These are phyloP conservation scores for Coendou prehensilis DNA, from an alignment of 2,797 vertebrate genomes.

Conservation along the genomic window DNA sequence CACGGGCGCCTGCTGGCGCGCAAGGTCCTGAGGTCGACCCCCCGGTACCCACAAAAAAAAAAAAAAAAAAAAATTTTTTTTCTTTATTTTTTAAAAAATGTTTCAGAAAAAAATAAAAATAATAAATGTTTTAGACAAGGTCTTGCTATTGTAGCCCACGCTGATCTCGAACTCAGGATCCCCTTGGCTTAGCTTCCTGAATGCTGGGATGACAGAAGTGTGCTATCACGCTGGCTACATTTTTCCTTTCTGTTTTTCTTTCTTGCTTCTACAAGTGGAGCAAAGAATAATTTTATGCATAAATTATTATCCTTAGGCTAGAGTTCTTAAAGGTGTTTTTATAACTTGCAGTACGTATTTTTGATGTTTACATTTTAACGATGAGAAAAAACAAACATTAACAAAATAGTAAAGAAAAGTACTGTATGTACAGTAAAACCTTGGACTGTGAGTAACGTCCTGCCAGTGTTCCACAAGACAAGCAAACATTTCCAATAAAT, in stretches of 20 bases:
- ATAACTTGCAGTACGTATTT: background rate
- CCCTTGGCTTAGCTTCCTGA: background rate
- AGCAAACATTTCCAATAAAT: background rate
- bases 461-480: background rate
- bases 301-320: background rate
- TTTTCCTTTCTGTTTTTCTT: background rate
- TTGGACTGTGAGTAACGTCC: background rate
- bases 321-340: background rate
- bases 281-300: slow-evolving; percentile 29
- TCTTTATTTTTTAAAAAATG: background rate
- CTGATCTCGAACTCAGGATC: background rate
- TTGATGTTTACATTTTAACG: background rate
- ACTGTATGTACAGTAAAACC: background rate
- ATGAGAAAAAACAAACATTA: background rate
- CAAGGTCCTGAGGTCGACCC: too few species aligned
- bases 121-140: background rate
- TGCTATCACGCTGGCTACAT: background rate
- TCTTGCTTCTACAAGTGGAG: background rate
- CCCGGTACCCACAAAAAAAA: too few species aligned
- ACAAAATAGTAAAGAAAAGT: background rate
- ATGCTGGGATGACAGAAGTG: background rate
- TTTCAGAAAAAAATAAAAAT: background rate
- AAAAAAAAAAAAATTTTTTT: too few species aligned
- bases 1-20: too few species aligned
- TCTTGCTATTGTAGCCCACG: background rate